These are phyloP conservation scores for Scomber colias DNA, from an alignment of 2,113 vertebrate genomes.

Conservation along the genomic window DNA sequence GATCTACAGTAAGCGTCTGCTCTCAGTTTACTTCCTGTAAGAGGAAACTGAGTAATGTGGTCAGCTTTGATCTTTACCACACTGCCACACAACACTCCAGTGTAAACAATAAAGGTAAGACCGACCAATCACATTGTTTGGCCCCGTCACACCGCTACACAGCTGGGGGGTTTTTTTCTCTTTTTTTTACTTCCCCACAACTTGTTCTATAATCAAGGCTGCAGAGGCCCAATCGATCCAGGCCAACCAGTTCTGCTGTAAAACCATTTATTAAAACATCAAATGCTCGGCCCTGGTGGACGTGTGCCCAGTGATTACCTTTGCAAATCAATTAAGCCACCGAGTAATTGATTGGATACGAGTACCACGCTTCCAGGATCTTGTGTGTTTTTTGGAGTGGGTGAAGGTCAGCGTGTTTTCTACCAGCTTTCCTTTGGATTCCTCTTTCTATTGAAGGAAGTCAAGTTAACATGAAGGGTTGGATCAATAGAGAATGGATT, in stretches of 20 bases:
- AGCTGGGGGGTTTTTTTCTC: slow-evolving; percentile 30
- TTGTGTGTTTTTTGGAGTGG: slow-evolving; percentile 54
- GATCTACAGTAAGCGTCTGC: slow-evolving; percentile 42
- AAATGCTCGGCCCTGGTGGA: slow-evolving; percentile 65
- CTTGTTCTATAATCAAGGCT: slow-evolving; percentile 69
- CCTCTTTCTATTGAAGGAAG: slow-evolving; percentile 37
- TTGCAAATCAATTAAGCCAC: slow-evolving; percentile 76
- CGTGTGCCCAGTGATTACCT: slow-evolving; percentile 72
- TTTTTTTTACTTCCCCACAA: neutral
- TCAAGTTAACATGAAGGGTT: slow-evolving; percentile 41
- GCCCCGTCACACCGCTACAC: slow-evolving; percentile 28
- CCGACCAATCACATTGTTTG: slow-evolving; percentile 31
- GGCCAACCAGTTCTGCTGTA: slow-evolving; percentile 63
- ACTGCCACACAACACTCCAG: slow-evolving; percentile 23
- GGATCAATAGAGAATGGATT: slow-evolving; percentile 65
- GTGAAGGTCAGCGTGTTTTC: slow-evolving; percentile 68
- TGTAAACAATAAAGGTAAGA: slow-evolving; percentile 43
- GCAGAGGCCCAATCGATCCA: slow-evolving; percentile 62
- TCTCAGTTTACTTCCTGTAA: slow-evolving; percentile 57
- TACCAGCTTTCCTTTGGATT: slow-evolving; percentile 43
- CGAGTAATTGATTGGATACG: slow-evolving; percentile 70
- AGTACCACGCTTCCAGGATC: slow-evolving; percentile 50
- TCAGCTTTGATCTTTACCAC: slow-evolving; percentile 42
- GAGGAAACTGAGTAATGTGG: slow-evolving; percentile 52
- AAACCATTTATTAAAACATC: slow-evolving; percentile 79